Conservation (phyloP, 2,888 invertebrate genomes). For the Thyatira batis region DNA sequence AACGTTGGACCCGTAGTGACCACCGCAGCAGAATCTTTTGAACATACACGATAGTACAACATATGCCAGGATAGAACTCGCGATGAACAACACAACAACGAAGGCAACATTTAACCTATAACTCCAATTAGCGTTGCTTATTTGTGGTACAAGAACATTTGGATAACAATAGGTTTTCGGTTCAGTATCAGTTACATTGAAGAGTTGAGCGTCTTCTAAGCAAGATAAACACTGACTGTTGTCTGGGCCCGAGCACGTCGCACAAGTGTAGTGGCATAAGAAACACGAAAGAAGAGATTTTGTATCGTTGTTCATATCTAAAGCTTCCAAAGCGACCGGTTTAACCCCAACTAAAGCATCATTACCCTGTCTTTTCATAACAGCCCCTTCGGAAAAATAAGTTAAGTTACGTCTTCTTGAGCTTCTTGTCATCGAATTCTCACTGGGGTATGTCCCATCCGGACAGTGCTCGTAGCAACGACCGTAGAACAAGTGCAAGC, state of each 20-base stretch:
- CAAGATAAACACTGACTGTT: slow-evolving; percentile 87
- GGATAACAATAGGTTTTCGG: slow-evolving; percentile 78
- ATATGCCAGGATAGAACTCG: slow-evolving; percentile 54
- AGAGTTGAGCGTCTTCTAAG: slow-evolving; percentile 84
- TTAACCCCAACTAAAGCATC: slow-evolving; percentile 19
- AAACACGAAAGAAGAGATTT: slow-evolving; percentile 78
- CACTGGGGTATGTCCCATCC: slow-evolving; percentile 71
- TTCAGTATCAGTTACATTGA: slow-evolving; percentile 63
- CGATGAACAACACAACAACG: slow-evolving; percentile 54
- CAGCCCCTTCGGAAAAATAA: slow-evolving; percentile 49
- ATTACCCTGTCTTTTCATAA: slow-evolving; percentile 58
- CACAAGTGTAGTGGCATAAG: slow-evolving; percentile 89
- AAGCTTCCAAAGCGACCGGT: slow-evolving; percentile 55
- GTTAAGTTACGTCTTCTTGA: slow-evolving; percentile 72
- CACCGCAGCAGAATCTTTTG: slow-evolving; percentile 52
- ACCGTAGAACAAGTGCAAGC: slow-evolving; percentile 83
- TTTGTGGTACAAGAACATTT: slow-evolving; percentile 63
- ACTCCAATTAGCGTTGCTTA: slow-evolving; percentile 71
- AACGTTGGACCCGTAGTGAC: slow-evolving; percentile 59
- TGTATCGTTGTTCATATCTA: slow-evolving; percentile 57
- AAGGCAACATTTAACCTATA: slow-evolving; percentile 70
- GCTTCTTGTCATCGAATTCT: slow-evolving; percentile 58
- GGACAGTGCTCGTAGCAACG: slow-evolving; percentile 84
- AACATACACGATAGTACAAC: slow-evolving; percentile 48
- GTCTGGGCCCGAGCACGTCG: slow-evolving; percentile 85